Evolutionary conservation across 2,113 vertebrate genomes (phyloP), one percentile per base, ranked within the genome.

Genomic region (Macquaria australasica): DNA sequence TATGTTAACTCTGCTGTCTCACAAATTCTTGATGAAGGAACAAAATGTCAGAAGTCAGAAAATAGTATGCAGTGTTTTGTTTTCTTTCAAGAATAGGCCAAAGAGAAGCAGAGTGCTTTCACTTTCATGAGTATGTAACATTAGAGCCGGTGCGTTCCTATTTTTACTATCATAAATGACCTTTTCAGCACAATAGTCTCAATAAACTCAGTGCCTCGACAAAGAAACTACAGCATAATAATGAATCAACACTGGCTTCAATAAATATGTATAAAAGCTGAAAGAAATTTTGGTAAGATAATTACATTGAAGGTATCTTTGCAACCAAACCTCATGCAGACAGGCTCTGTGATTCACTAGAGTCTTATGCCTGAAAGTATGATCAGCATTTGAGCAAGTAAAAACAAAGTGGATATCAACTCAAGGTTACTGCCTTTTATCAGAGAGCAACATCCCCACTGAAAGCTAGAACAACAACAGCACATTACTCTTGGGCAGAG

Each of bases 11-110:
- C 37, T 62, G 58, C 28, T 76, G 59, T 58, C 60, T 81, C 77
- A 50, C 73, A 71, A 78, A 83, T 12, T 34, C 71, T 77, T 63
- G 55, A 78, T 63, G 55, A 86, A 5, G 48, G n/a, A 75, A 81
- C 67, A 73, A 83, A 93, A 92, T 87, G 82, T 81, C 85, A 77
- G 3, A 60, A 58, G 79, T 63, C 64, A 82, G 45, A 72, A 91
- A 80, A 79, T 25, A 80, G 62, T 23, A 58, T 37, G 3, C 7
- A 62, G 9, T 28, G 3, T 58, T 43, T 39, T 43, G 14, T 16
- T 31, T 81, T 59, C 60, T 59, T 53, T 7, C 3, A 37, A 69
- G 41, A 63, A 62, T 5, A 69, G 43, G 71, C 55, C 43, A 51
- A 45, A 78, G 31, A 69, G 60, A 86, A 84, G 80, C 43, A 68